Percentiles rank a stretch among this genome's conserved stretches.
phyloP scores from a whole-genome alignment of 2,797 vertebrate genomes.

The Eidolon dupreanum region DNA sequence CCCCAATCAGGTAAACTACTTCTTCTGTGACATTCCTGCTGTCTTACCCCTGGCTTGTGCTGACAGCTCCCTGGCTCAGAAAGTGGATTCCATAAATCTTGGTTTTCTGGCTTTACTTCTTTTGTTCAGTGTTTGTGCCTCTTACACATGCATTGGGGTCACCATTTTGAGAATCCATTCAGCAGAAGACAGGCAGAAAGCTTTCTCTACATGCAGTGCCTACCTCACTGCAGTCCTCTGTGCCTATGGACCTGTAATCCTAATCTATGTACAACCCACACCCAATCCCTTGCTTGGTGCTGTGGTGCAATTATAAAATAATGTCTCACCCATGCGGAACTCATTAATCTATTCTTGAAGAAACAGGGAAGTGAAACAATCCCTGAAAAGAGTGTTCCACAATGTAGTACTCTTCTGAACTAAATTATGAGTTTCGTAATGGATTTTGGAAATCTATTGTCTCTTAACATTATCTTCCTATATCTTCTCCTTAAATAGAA shows the following conservation, averaged over 20 bases:
- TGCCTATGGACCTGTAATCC: conserved; percentile 70
- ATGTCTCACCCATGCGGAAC: conserved; percentile 75
- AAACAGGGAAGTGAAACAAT: conserved; percentile 70
- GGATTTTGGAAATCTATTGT: neutral
- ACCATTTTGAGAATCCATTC: conserved; percentile 71
- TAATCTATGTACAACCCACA: conserved; percentile 65
- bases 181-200: conserved; percentile 50
- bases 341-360: conserved; percentile 73
- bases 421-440: neutral
- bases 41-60: conserved; percentile 56
- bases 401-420: neutral
- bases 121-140: conserved; percentile 58
- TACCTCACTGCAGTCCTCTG: conserved; percentile 69
- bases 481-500: neutral
- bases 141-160: conserved; percentile 60
- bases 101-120: conserved; percentile 55
- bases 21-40: conserved; percentile 70
- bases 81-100: conserved; percentile 46
- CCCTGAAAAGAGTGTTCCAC: conserved; percentile 50
- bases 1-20: conserved; percentile 3
- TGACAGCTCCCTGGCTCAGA: conserved; percentile 46
- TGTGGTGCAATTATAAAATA: conserved; percentile 71
- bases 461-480: neutral
- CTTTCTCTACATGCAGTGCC: conserved; percentile 78
- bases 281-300: conserved; percentile 55